A percentile compares a stretch with the other conserved stretches of the same genome.
Conservation (phyloP, 2,888 invertebrate species). For the Uloborus plumipes region DNA sequence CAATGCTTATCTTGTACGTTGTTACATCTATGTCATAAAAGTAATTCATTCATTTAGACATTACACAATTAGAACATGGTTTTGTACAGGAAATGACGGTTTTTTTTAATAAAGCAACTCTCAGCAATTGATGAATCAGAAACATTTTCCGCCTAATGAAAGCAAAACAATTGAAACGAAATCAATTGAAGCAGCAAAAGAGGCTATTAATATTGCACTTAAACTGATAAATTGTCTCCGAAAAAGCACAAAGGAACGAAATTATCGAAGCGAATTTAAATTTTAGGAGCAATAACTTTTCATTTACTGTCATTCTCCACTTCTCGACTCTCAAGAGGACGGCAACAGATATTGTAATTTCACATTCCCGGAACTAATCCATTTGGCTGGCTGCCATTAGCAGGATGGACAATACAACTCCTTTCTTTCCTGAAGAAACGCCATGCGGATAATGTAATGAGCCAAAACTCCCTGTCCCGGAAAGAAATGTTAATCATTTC, state of each 20-base stretch:
- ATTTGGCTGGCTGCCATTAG: slow-evolving; percentile 16
- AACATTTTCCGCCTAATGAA: no score
- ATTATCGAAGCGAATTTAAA: slow-evolving; percentile 20
- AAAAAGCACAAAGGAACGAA: slow-evolving; percentile 11
- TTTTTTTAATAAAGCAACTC: no score
- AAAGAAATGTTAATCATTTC: slow-evolving; percentile 1
- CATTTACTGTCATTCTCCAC: slow-evolving; percentile 1
- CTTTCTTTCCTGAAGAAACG: slow-evolving; percentile 4
- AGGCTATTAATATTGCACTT: no score
- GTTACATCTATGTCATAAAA: no score
- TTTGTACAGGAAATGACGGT: no score
- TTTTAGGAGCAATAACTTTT: slow-evolving; percentile 23
- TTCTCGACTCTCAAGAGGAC: background rate
- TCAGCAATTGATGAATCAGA: no score
- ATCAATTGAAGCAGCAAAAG: no score
- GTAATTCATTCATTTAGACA: no score
- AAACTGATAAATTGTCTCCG: background rate
- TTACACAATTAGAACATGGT: no score
- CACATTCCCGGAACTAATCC: slow-evolving; percentile 7
- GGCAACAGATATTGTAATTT: slow-evolving; percentile 2
- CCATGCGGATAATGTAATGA: slow-evolving; percentile 1
- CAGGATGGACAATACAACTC: no score
- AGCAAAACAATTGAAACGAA: no score
- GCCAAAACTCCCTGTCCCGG: background rate
- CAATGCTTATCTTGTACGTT: no score